Evolutionary conservation across 1,140 invertebrate species (phyloP), one percentile per base, ranked within the genome.

Genomic region (Sesamia nonagrioides): DNA sequence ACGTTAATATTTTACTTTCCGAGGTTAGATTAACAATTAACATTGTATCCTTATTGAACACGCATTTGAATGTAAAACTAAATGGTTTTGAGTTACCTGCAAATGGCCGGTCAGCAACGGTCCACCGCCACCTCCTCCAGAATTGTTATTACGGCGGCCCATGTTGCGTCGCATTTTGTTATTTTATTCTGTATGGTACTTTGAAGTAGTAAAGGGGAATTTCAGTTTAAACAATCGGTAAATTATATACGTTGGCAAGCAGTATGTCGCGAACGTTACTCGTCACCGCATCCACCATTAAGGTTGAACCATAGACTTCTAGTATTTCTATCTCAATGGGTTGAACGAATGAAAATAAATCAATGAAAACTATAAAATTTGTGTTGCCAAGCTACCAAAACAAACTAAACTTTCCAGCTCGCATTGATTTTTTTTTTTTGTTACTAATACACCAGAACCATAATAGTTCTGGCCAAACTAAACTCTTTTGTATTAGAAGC

Each of bases 31-130:
- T 15, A 50, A 50, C 15, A n/a, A n/a, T 50, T 15, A 50, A 50
- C 15, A 50, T 50, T 50, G 15, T n/a, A n/a, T 27, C 6, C 3
- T 1, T n/a, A 5, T n/a, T 50, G 5, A 45, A 11, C 42, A 3
- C 27, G 3, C 27, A 27, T 3, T 27, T 1, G 1, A 3, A 27
- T 27, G 27, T 27, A 27, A 50, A n/a, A 13, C 2, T 11, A 27
- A 27, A 13, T 27, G 21, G 15, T 27, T 27, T 27, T 27, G 27
- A 33, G 11, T 11, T 74, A 78, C 68, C 72, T 78, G 50, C n/a
- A 81, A 45, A 71, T 81, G 80, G 9, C 69, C 76, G 2, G 80
- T 78, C 27, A 81, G 60, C 8, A 81, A 58, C 0, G 80, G 80
- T 7, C 71, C 80, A 7, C 45, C 27, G n/a, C 15, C 21, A 27